phyloP scores from a whole-genome alignment of 1,140 invertebrate genomes.

The Neotoxoptera formosana region DNA sequence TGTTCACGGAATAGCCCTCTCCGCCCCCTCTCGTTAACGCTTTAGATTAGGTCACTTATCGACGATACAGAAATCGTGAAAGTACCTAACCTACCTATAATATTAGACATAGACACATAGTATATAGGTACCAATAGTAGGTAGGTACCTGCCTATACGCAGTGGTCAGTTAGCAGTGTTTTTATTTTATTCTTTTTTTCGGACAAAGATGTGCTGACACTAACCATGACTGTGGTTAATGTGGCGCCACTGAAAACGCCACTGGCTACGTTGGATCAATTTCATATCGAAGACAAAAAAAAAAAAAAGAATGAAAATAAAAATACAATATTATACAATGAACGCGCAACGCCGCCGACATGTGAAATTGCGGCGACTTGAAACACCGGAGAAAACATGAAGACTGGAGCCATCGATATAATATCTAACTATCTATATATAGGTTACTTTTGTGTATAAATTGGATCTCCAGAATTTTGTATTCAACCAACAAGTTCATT shows the following conservation, averaged over 20 bases:
- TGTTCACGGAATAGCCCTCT: neutral
- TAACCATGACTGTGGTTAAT: constrained; percentile 57
- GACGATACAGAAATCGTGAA: constrained; percentile 19
- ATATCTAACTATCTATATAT: neutral
- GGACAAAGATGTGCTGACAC: constrained; percentile 23
- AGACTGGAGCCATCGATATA: constrained; percentile 36
- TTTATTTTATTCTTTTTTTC: neutral
- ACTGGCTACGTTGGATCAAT: constrained; percentile 45
- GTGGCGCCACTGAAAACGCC: constrained; percentile 51
- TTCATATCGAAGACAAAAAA: constrained; percentile 40
- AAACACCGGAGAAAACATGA: constrained; percentile 37
- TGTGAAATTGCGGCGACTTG: constrained; percentile 55
- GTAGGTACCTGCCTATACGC: no score
- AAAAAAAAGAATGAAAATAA: constrained; percentile 38
- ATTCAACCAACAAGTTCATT: constrained; percentile 12
- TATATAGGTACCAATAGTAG: neutral
- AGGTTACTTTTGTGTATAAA: constrained; percentile 50
- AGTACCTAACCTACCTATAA: neutral
- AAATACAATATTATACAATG: constrained; percentile 50
- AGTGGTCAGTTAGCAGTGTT: constrained; percentile 24
- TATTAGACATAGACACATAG: neutral
- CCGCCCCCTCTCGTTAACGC: neutral
- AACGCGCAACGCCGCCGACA: constrained; percentile 42
- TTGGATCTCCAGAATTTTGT: constrained; percentile 49
- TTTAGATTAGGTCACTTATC: constrained; percentile 9